These are phyloP conservation scores for Pantherophis alleghaniensis DNA, from an alignment of 2,797 vertebrate species.

Conservation along the genomic window DNA sequence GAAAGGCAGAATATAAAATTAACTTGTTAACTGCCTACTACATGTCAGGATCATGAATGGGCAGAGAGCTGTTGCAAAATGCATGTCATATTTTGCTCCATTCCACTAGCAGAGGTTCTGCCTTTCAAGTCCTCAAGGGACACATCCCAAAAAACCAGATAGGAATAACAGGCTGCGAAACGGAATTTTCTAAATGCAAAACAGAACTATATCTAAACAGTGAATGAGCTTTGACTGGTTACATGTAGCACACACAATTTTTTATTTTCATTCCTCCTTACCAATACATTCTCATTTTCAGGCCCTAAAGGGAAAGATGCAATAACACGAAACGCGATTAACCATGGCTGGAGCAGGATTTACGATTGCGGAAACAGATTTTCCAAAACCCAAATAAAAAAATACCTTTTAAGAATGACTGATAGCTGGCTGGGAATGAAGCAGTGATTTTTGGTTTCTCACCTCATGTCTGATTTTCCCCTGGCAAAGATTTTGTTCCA, in stretches of 20 bases:
- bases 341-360: background rate
- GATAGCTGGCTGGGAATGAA: background rate
- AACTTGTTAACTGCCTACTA: background rate
- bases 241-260: background rate
- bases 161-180: background rate
- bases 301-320: background rate
- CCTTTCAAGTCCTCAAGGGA: background rate
- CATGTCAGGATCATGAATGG: background rate
- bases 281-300: background rate
- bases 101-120: background rate
- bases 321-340: background rate
- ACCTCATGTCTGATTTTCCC: background rate
- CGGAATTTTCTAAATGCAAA: background rate
- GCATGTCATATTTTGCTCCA: background rate
- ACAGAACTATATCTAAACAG: background rate
- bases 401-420: background rate
- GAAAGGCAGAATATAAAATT: background rate
- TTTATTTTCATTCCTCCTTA: background rate
- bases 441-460: background rate
- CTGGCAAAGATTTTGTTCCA: background rate
- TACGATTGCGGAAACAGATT: background rate
- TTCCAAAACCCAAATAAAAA: background rate
- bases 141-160: background rate
- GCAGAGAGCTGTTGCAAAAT: background rate
- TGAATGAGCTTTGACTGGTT: background rate